These are phyloP conservation scores for Amphiprion percula DNA, from an alignment of 2,113 vertebrate species.

Conservation along the genomic window DNA sequence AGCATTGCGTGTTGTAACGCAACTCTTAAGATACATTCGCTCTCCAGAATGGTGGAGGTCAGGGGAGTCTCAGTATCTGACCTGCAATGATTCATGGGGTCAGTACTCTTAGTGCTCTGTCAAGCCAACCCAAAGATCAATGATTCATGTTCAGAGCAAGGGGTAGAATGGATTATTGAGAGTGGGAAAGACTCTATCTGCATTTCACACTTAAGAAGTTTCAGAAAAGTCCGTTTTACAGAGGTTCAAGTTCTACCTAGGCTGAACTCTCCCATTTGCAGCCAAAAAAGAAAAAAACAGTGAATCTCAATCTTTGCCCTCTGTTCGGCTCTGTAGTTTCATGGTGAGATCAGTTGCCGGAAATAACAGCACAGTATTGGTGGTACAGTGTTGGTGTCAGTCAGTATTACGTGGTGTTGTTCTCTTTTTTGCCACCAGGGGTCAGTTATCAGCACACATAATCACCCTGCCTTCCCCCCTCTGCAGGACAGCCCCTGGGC, in stretches of 20 bases:
- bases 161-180: slow-evolving; percentile 14
- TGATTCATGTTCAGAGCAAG: slow-evolving; percentile 32
- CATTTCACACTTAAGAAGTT: slow-evolving; percentile 15
- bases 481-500: slow-evolving; percentile 44
- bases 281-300: slow-evolving; percentile 44
- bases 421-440: slow-evolving; percentile 51
- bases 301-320: slow-evolving; percentile 27
- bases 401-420: slow-evolving; percentile 56
- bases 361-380: slow-evolving; percentile 50
- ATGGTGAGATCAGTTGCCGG: slow-evolving; percentile 25
- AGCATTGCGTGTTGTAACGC: slow-evolving; percentile 76
- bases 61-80: slow-evolving; percentile 50
- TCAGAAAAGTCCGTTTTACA: slow-evolving; percentile 22
- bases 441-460: slow-evolving; percentile 57
- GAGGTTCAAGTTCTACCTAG: slow-evolving; percentile 21
- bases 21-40: slow-evolving; percentile 54
- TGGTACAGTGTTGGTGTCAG: slow-evolving; percentile 57
- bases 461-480: slow-evolving; percentile 40
- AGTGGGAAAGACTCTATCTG: slow-evolving; percentile 8
- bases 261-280: slow-evolving; percentile 47
- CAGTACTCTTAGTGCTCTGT: slow-evolving; percentile 31
- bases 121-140: slow-evolving; percentile 73
- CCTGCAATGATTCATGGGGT: slow-evolving; percentile 41
- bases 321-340: slow-evolving; percentile 35
- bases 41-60: slow-evolving; percentile 50